Evolutionary conservation across 2,888 invertebrate species (phyloP), one percentile per base, ranked within the genome.

Genomic region (Anoncus sp.): DNA sequence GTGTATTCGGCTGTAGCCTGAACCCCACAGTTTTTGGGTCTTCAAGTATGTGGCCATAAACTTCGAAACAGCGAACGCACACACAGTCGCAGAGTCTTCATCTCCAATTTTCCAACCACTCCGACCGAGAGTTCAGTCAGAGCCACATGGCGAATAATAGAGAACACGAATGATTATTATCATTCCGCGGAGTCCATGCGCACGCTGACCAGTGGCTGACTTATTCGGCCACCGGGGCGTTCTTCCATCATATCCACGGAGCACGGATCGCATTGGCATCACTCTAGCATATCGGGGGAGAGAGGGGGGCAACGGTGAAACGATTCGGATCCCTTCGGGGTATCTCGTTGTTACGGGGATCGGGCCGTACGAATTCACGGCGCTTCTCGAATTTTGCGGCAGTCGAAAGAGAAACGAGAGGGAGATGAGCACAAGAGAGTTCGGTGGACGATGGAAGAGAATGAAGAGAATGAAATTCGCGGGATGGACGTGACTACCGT

Each of bases 81-180:
- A 57, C 57, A 31, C 62, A 53, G 55, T 78, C 79, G 40, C 47
- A 38, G 38, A 38, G 38, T 67, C 76, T 59, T 62, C 59, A 14
- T 60, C 38, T 16, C n/a, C 20, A 60, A 14, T 27, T 35, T 55
- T 31, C 12, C 40, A 51, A 31, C 45, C 35, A 18, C 4, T 38
- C 16, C 47, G 38, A 35, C 40, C 40, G 20, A 35, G 49, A 18
- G 40, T 35, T 27, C n/a, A 22, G 43, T 51, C 47, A 22, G 66
- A 59, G 27, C 49, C 43, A 63, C 45, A 65, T 55, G 49, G 22
- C 49, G 70, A 74, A 80, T 82, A 81, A 81, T 81, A 82, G 81
- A 82, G 81, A 81, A 75, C 79, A 75, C 79, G 74, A 79, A 77
- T 72, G 79, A 77, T 79, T 77, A 82, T 82, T 79, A 79, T 75